Evolutionary conservation across 2,888 invertebrate species (phyloP).

Genomic region (Trissoscelio sp.): DNA sequence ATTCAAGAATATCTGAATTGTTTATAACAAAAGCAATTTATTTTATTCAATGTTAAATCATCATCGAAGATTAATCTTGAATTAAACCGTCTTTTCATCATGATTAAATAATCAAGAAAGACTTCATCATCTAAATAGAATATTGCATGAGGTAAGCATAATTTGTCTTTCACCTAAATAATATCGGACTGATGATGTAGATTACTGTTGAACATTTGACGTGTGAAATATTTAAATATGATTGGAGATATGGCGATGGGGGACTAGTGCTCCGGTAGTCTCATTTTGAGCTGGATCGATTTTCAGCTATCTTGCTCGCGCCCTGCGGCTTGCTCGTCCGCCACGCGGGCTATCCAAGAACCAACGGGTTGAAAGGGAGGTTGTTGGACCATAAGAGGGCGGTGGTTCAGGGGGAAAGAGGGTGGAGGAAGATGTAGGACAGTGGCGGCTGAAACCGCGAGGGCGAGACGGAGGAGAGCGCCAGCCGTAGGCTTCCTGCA

Average conservation of each 20-base stretch:
- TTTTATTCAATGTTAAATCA: too few species aligned
- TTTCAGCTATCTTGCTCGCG: constrained; percentile 70
- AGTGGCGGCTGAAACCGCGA: constrained; percentile 65
- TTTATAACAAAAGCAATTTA: too few species aligned
- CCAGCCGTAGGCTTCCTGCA: constrained; percentile 78
- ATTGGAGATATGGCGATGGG: constrained; percentile 38
- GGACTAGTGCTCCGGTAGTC: constrained; percentile 59
- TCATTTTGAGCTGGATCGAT: constrained; percentile 71
- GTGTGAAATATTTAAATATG: constrained; percentile 48
- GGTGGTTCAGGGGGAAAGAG: constrained; percentile 37
- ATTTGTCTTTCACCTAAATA: neutral
- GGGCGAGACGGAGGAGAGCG: constrained; percentile 67
- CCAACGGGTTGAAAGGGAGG: constrained; percentile 75
- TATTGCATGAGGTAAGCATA: too few species aligned
- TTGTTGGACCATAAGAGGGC: constrained; percentile 71
- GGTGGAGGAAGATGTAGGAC: constrained; percentile 59
- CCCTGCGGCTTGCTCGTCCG: constrained; percentile 72
- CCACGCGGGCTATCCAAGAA: constrained; percentile 74
- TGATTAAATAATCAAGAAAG: too few species aligned
- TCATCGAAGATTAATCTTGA: too few species aligned
- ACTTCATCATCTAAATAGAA: too few species aligned
- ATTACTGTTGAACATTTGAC: neutral
- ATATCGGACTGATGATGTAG: neutral
- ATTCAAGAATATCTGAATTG: too few species aligned
- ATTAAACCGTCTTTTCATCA: too few species aligned